Conservation (phyloP, 2,797 vertebrate genomes). For the Chiloscyllium punctatum region DNA sequence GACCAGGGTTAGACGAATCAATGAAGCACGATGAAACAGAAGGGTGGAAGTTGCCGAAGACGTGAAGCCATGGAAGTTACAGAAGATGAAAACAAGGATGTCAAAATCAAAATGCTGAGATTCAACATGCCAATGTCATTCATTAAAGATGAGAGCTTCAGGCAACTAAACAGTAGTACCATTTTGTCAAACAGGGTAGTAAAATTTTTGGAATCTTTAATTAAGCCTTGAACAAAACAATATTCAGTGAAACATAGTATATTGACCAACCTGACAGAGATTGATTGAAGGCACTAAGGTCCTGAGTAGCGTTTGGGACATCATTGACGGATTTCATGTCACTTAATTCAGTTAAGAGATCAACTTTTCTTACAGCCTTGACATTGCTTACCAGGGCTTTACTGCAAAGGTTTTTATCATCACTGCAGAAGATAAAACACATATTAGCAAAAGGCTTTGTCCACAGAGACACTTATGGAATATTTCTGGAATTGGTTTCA, state of each 20-base stretch:
- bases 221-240: not conserved
- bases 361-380: slow-evolving; percentile 72
- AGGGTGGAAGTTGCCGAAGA: not conserved
- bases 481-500: not conserved
- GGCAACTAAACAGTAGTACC: not conserved
- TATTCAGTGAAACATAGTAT: not conserved
- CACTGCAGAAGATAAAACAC: slow-evolving; percentile 52
- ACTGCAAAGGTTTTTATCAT: slow-evolving; percentile 88
- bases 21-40: not conserved
- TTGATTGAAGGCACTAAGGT: slow-evolving; percentile 43
- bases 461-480: not conserved
- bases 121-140: not conserved
- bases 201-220: not conserved
- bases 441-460: not conserved
- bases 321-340: slow-evolving; percentile 46
- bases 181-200: not conserved
- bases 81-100: not conserved
- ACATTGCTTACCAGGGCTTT: slow-evolving; percentile 84
- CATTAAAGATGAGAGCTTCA: not conserved
- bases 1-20: not conserved
- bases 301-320: slow-evolving; percentile 43
- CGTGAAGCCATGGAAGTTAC: not conserved
- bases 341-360: slow-evolving; percentile 63
- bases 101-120: too few species aligned
- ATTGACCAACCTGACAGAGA: slow-evolving; percentile 47